phyloP scores from a whole-genome alignment of 2,797 vertebrate species.

The Tokudaia tokunoshimensis region DNA sequence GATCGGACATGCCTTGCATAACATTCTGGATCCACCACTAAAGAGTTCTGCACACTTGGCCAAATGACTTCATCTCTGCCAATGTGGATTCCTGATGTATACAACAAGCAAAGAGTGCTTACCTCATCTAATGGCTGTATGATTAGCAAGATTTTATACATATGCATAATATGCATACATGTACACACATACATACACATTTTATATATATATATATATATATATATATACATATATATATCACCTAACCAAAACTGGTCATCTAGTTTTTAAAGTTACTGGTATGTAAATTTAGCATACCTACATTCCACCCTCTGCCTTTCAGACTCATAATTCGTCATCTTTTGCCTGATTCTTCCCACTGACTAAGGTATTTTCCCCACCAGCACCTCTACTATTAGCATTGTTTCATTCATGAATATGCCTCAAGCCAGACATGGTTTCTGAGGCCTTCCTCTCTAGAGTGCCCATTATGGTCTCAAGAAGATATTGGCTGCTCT shows the following conservation, averaged over 20 bases:
- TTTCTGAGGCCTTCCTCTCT: background rate
- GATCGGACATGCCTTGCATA: background rate
- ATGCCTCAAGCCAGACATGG: background rate
- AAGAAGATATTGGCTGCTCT: background rate
- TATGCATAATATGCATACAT: too few species aligned
- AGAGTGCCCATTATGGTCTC: background rate
- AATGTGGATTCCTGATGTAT: background rate
- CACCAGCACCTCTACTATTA: background rate
- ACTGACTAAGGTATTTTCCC: background rate
- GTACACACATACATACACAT: too few species aligned
- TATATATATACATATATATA: background rate
- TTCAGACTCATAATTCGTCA: background rate
- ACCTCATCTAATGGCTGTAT: background rate
- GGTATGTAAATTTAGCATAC: background rate
- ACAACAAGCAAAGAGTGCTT: background rate
- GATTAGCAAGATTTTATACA: background rate
- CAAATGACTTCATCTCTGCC: background rate
- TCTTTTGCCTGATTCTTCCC: background rate
- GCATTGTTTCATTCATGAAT: slow-evolving; percentile 9
- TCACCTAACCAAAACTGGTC: background rate
- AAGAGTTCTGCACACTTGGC: background rate
- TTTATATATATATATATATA: background rate
- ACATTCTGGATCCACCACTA: slow-evolving; percentile 10
- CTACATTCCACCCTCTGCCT: slow-evolving; percentile 10
- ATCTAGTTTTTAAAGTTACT: too few species aligned